phyloP scores from a whole-genome alignment of 2,113 vertebrate genomes.

The Cyrtonyx montezumae region DNA sequence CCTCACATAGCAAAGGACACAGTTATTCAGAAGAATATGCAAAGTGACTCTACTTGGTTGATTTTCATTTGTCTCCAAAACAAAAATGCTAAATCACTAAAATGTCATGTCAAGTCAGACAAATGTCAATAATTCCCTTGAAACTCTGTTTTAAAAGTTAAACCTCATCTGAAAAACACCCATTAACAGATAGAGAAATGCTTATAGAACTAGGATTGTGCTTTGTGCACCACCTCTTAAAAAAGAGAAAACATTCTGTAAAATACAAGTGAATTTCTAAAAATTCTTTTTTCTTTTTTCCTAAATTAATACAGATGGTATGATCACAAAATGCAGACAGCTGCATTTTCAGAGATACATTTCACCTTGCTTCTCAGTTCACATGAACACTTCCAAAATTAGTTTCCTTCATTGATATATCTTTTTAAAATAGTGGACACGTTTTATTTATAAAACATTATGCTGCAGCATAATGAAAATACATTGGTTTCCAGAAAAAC shows the following conservation, averaged over 20 bases:
- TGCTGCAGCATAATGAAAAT: not conserved
- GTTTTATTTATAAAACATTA: not conserved
- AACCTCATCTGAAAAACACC: conserved; percentile 26
- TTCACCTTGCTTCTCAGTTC: fast-evolving
- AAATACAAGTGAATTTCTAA: not conserved
- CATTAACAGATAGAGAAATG: not conserved
- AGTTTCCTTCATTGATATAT: not conserved
- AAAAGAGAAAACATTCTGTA: not conserved
- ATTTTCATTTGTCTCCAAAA: conserved; percentile 63
- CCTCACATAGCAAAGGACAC: conserved; percentile 50
- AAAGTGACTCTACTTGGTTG: conserved; percentile 33
- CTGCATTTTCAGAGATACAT: fast-evolving
- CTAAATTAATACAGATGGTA: not conserved
- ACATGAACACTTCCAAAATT: not conserved
- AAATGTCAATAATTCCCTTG: conserved; percentile 13
- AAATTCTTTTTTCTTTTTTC: not conserved
- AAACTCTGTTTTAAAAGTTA: conserved; percentile 54
- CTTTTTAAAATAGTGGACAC: not conserved
- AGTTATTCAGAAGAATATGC: conserved; percentile 63
- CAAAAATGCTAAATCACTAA: conserved; percentile 51
- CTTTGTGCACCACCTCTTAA: not conserved
- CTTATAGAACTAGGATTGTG: not conserved
- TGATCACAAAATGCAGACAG: not conserved
- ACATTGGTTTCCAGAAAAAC: not conserved
- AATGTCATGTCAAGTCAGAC: conserved; percentile 68